Conservation (phyloP, 2,113 vertebrate genomes). For the Rhagologus leucostigma region DNA sequence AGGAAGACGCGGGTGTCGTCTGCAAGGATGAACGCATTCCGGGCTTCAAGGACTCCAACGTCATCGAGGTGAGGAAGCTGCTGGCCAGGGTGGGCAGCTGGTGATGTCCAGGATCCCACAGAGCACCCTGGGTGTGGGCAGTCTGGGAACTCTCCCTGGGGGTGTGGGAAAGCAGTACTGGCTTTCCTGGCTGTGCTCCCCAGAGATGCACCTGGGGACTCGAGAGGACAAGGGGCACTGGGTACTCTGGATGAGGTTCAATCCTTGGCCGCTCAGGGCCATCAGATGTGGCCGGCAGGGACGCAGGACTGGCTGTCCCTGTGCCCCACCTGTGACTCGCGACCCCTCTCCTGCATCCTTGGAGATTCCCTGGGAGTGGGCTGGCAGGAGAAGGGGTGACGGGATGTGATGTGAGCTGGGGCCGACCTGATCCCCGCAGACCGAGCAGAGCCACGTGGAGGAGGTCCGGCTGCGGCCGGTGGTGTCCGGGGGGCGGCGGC, state of each 20-base stretch:
- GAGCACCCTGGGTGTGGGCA: background rate
- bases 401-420: background rate
- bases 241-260: background rate
- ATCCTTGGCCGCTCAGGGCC: background rate
- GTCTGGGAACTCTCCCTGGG: background rate
- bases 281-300: background rate
- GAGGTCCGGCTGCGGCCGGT: conserved; percentile 85
- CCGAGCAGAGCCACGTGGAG: conserved; percentile 84
- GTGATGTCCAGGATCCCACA: background rate
- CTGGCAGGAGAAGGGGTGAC: rapidly evolving
- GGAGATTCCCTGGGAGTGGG: background rate
- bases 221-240: background rate
- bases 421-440: conserved; percentile 34
- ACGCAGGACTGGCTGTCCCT: background rate
- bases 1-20: conserved; percentile 91
- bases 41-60: conserved; percentile 87
- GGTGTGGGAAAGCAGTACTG: background rate
- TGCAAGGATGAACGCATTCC: conserved; percentile 92
- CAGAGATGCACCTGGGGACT: rapidly evolving
- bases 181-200: background rate
- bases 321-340: background rate
- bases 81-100: background rate
- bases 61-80: conserved; percentile 85
- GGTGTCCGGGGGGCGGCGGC: conserved; percentile 66
- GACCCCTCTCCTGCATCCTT: background rate